phyloP scores from a whole-genome alignment of 2,797 vertebrate species.

The Rhinoraja longicauda region DNA sequence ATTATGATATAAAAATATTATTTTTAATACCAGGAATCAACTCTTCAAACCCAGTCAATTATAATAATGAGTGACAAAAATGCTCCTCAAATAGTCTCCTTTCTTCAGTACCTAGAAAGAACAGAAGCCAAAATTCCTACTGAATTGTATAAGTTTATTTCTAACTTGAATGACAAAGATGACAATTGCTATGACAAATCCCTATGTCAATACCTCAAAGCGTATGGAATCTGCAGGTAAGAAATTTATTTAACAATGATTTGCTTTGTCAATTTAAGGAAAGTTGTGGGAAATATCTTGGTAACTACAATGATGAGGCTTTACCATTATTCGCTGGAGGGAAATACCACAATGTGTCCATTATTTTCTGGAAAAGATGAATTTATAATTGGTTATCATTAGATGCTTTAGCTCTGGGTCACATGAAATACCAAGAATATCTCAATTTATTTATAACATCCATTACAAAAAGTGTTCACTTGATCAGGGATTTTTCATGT shows the following conservation, averaged over 20 bases:
- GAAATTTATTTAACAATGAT: constrained; percentile 23
- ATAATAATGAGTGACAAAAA: constrained; percentile 56
- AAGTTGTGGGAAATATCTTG: background rate
- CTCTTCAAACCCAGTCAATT: constrained; percentile 52
- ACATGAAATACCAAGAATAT: background rate
- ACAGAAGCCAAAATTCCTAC: constrained; percentile 55
- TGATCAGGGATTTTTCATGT: constrained; percentile 25
- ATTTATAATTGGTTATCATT: background rate
- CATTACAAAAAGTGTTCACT: background rate
- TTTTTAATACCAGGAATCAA: constrained; percentile 16
- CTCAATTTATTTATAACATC: background rate
- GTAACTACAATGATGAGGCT: background rate
- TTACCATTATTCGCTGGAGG: background rate
- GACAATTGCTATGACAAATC: constrained; percentile 48
- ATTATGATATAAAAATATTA: constrained; percentile 43
- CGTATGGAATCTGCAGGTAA: constrained; percentile 64
- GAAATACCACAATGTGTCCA: background rate
- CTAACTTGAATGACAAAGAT: constrained; percentile 52
- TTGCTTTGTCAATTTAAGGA: background rate
- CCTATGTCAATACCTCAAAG: constrained; percentile 58
- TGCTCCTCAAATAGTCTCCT: constrained; percentile 18
- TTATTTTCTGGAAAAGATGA: background rate
- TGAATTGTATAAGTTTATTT: constrained; percentile 49
- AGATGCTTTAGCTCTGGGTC: background rate
- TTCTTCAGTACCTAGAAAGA: constrained; percentile 54